Base-by-base conservation (phyloP, 35 echinoderm and acorn worm genomes). In the Lytechinus pictus region DNA sequence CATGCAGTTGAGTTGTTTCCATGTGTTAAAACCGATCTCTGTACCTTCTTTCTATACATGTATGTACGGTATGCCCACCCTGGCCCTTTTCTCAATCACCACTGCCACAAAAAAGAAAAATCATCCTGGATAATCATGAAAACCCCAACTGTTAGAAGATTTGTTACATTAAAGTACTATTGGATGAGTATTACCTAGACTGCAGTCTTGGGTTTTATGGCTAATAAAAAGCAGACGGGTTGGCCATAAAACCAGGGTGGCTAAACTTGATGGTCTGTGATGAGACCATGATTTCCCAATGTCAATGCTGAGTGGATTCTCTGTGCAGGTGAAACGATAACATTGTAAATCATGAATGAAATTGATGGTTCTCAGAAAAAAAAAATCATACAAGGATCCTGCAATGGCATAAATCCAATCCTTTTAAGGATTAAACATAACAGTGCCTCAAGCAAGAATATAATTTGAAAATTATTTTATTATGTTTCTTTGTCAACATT, bases 171-270 rank as follows among this genome's bases (percentile, higher is more conserved):
- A 44, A 44, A 44, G 33, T 44, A 44, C 33, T 44, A 44, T 44
- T 0, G 33, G 33, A 44, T 44, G 33, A 44, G 33, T 44, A 44
- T 44, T 44, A 44, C 33, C 33, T 44, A 44, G 33, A 44, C 33
- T 44, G 33, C 33, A 44, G n/a, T 44, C 33, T 44, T 3, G 61
- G 16, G 61, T 71, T 89, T 52, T 89, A 89, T 33, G 7, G 87
- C 27, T 29, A 53, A 89, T 89, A 89, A 89, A 89, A 89, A 89
- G 28, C 87, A 89, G 87, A 33, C 87, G 33, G 28, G 52, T 33
- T 89, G 24, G 27, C 87, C 9, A 89, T 89, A 89, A 89, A 9
- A 29, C 51, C 87, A 89, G 87, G 87, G 87, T 52, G 28, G 87
- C 28, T 16, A 52, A 10, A 33, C 51, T 89, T 89, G 28, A 89